Percentiles rank a stretch among this genome's conserved stretches.
phyloP scores from a whole-genome alignment of 2,113 vertebrate species.

The Microtus ochrogaster region DNA sequence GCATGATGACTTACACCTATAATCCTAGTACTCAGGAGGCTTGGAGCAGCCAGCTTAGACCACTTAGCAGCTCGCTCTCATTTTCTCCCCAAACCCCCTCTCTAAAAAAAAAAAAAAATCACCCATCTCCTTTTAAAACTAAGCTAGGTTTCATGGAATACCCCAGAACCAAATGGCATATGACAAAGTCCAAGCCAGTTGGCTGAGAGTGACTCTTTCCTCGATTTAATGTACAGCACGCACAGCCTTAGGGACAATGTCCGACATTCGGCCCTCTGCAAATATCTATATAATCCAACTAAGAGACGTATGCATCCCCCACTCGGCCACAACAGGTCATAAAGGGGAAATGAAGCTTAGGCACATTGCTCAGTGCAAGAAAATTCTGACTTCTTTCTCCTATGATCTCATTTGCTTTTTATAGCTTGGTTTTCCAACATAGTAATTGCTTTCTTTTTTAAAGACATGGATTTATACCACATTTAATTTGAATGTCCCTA shows the following conservation, averaged over 20 bases:
- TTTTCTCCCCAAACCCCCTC: too few relatives aligned
- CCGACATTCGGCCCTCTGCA: not conserved
- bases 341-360: constrained; percentile 76
- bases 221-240: too few relatives aligned
- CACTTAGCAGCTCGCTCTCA: not conserved
- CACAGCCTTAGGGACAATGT: not conserved
- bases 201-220: not conserved
- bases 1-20: not conserved
- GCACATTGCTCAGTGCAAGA: constrained; percentile 82
- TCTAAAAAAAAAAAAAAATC: not conserved
- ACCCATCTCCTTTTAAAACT: not conserved
- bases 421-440: constrained; percentile 82
- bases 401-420: constrained; percentile 86
- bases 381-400: constrained; percentile 79
- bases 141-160: not conserved
- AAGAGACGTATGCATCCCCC: constrained; percentile 67
- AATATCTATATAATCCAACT: not conserved
- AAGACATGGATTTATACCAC: constrained; percentile 82
- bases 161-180: not conserved
- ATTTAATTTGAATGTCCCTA: constrained; percentile 84
- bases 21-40: not conserved
- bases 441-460: constrained; percentile 86
- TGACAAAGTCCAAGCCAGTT: not conserved
- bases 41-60: not conserved
- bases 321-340: constrained; percentile 72